Base-by-base conservation (phyloP, 2,888 invertebrate species). In the Trachelus iudaicus region DNA sequence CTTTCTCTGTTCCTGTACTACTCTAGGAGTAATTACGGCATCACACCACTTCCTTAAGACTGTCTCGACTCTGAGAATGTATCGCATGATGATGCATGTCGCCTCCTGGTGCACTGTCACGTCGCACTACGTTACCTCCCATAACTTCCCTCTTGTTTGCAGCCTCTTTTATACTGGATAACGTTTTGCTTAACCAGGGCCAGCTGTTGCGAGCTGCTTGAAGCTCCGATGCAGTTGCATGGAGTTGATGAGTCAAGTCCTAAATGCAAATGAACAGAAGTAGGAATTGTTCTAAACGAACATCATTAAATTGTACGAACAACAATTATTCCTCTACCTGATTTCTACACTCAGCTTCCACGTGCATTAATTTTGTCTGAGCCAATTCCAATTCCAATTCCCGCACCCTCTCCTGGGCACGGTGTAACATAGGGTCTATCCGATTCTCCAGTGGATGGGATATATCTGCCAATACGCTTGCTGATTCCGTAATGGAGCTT, bases 371-470 rank as follows among this genome's bases (percentile, higher is more conserved):
- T 92, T 99, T 99, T 0, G 99, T 98, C 91, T 98, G 97, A 3
- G 99, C 99, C 84, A 99, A 92, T 89, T 99, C 99, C 79, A 99
- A 93, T 91, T 99, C 99, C 31, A 99, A 92, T 90, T 98, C 98
- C 4, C 98, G 94, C 76, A 98, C 95, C 82, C 96, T 94, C 87
- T 95, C 94, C 83, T 94, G 92, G 3, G 95, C 93, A 69, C 93
- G 90, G 73, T 88, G 90, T 31, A 91, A 81, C 78, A 90, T 83
- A 23, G 91, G 91, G 80, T 91, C 91, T 71, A 87, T 83, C 31
- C 90, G 86, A 80, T 86, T 90, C 76, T 92, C 90, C 73, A 88
- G 80, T 4, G 90, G 87, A 77, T 89, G 87, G 1, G 85, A 81
- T 15, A 87, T 84, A 37, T 89, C 89, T 34, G 88, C 82, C 71